phyloP scores from a whole-genome alignment of 2,888 invertebrate genomes.

The Cerceris rybyensis region DNA sequence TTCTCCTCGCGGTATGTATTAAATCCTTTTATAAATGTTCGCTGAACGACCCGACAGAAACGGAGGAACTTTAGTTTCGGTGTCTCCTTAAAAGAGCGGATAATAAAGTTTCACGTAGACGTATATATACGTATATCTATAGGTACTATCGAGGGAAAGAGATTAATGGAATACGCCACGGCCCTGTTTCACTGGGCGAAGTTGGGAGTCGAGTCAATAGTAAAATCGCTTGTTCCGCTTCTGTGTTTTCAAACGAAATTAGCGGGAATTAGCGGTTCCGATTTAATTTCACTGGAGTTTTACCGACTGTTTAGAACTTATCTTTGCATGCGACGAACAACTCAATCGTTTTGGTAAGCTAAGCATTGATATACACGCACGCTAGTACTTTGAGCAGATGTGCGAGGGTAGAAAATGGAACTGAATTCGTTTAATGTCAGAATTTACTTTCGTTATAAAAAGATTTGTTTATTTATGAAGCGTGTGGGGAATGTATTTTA shows the following conservation, averaged over 20 bases:
- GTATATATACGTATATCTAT: not conserved
- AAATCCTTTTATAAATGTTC: constrained; percentile 54
- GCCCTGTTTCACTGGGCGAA: constrained; percentile 15
- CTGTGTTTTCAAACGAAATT: constrained; percentile 39
- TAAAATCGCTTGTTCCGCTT: constrained; percentile 28
- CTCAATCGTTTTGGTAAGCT: constrained; percentile 38
- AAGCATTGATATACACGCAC: constrained; percentile 46
- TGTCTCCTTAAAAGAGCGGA: constrained; percentile 7
- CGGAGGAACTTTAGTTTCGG: constrained; percentile 2
- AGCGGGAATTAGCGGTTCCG: constrained; percentile 45
- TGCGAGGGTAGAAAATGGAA: constrained; percentile 23
- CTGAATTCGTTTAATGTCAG: constrained; percentile 2
- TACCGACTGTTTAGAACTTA: constrained; percentile 44
- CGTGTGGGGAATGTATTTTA: too few species aligned
- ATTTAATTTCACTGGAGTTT: constrained; percentile 36
- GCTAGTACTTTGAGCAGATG: constrained; percentile 1
- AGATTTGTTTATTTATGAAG: too few species aligned
- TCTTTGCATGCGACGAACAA: constrained; percentile 52
- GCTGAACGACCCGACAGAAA: constrained; percentile 19
- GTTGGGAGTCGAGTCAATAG: constrained; percentile 35
- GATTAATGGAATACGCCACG: constrained; percentile 43
- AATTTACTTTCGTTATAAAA: too few species aligned
- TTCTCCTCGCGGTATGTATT: constrained; percentile 44
- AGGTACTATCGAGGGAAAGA: constrained; percentile 7
- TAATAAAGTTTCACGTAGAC: constrained; percentile 16